These are phyloP conservation scores for Oncorhynchus mykiss DNA, from an alignment of 2,113 vertebrate species.

Conservation along the genomic window DNA sequence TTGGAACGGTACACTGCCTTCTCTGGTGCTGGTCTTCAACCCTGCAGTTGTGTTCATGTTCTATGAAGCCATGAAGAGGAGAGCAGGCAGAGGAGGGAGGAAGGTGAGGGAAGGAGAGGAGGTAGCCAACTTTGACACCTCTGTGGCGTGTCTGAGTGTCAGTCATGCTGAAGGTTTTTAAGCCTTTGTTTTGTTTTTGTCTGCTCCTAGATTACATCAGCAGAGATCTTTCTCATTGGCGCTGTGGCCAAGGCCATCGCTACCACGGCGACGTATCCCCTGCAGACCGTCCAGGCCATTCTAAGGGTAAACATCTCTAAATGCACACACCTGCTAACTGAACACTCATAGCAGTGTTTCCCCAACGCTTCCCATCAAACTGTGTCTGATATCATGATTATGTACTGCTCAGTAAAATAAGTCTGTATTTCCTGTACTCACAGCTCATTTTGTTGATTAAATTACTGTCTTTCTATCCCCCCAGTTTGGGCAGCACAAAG, in stretches of 20 bases:
- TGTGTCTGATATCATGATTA: background rate
- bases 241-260: constrained; percentile 79
- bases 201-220: constrained; percentile 70
- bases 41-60: constrained; percentile 81
- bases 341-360: background rate
- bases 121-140: too few relatives aligned
- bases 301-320: constrained; percentile 67
- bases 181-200: constrained; percentile 4
- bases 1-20: constrained; percentile 78
- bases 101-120: constrained; percentile 50
- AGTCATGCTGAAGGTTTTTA: background rate
- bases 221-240: constrained; percentile 78
- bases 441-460: too few relatives aligned
- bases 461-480: constrained; percentile 1
- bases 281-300: constrained; percentile 79
- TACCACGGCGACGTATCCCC: constrained; percentile 75
- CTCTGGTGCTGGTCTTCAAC: constrained; percentile 79
- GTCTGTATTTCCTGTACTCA: too few relatives aligned
- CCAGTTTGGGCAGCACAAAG: constrained; percentile 79
- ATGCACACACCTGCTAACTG: background rate
- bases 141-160: too few relatives aligned
- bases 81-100: constrained; percentile 59
- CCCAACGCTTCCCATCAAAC: background rate
- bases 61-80: constrained; percentile 80
- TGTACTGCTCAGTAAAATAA: background rate